Evolutionary conservation across 92 coral and sea anemone genomes (phyloP).

Genomic region (Epizoanthus fatuus): DNA sequence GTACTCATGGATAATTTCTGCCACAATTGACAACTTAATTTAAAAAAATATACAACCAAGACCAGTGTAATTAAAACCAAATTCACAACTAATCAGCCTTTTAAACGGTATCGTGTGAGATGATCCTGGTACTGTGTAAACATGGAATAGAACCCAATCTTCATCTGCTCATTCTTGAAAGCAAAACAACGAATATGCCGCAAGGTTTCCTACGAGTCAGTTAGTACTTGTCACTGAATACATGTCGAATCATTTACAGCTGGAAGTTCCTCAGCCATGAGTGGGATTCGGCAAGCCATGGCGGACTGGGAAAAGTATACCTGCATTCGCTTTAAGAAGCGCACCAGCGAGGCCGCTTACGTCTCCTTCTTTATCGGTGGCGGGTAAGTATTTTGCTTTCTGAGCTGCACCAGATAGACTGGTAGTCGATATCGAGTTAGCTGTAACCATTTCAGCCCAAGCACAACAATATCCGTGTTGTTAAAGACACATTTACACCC

Average conservation of each 20-base stretch:
- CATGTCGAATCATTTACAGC: neutral
- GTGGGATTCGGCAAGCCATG: neutral
- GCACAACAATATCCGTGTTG: no score
- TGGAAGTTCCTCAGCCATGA: neutral
- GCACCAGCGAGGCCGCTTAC: neutral
- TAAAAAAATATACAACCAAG: no score
- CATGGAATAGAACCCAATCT: neutral
- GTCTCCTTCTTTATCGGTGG: neutral
- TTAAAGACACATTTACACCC: no score
- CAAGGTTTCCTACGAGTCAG: neutral
- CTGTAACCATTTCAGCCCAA: no score
- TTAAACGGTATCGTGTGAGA: no score
- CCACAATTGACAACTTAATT: no score
- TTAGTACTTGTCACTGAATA: neutral
- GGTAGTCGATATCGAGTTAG: no score
- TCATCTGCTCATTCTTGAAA: neutral
- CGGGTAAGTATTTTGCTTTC: neutral
- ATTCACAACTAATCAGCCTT: no score
- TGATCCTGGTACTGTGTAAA: no score
- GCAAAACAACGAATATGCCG: neutral
- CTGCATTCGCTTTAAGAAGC: conserved; percentile 13
- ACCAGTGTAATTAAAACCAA: no score
- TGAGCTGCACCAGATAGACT: no score
- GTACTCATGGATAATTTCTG: no score
- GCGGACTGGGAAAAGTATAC: neutral